These are phyloP conservation scores for Coendou prehensilis DNA, from an alignment of 2,797 vertebrate genomes.

Conservation along the genomic window DNA sequence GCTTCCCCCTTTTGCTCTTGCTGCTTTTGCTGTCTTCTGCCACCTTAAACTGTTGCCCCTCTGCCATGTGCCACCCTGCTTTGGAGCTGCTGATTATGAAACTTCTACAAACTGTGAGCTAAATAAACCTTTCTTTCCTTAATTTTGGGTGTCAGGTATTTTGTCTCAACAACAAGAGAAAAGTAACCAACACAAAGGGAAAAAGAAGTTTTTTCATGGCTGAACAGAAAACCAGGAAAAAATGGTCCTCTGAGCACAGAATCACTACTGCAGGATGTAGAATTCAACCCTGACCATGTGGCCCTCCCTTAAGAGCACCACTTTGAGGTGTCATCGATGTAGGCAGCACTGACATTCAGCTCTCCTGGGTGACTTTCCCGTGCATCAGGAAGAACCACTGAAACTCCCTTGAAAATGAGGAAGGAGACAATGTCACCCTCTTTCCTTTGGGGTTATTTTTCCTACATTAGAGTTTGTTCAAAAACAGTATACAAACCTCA, in stretches of 20 bases:
- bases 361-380: not conserved
- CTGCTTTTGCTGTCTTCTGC: not conserved
- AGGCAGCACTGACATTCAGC: not conserved
- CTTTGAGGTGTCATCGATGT: not conserved
- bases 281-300: not conserved
- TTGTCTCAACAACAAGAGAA: not conserved
- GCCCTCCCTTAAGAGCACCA: not conserved
- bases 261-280: not conserved
- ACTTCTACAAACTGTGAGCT: not conserved
- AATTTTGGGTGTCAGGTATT: not conserved
- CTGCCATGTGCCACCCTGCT: too few relatives aligned
- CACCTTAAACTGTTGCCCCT: not conserved
- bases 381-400: conserved; percentile 52
- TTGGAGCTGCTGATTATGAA: not conserved
- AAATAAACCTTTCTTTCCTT: not conserved
- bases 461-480: conserved; percentile 77
- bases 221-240: not conserved
- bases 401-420: conserved; percentile 73
- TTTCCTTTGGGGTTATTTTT: conserved; percentile 65
- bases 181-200: not conserved
- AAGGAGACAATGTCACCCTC: conserved; percentile 60
- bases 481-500: conserved; percentile 75
- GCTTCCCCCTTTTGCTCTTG: not conserved
- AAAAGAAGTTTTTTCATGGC: conserved; percentile 2
- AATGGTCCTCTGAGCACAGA: not conserved